Percentiles rank a stretch among this genome's conserved stretches.
phyloP scores from a whole-genome alignment of 2,888 invertebrate species.

The Agrotis puta region DNA sequence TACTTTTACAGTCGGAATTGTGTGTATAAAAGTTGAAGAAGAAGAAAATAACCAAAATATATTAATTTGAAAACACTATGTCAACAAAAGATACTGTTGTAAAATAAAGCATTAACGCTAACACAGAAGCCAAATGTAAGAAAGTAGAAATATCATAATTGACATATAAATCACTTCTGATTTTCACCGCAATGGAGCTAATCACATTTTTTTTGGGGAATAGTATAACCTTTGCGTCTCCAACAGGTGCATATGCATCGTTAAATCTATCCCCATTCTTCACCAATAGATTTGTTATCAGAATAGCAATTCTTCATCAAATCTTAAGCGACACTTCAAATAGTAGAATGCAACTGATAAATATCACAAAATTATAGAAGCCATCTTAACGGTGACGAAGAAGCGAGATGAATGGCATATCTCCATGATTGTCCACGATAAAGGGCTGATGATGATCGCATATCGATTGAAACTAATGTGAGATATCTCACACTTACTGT shows the following conservation, averaged over 20 bases:
- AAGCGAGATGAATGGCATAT: slow-evolving; percentile 33
- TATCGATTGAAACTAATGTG: slow-evolving; percentile 55
- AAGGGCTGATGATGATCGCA: slow-evolving; percentile 50
- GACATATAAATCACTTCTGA: too few species aligned
- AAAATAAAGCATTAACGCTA: too few species aligned
- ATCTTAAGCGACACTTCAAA: background rate
- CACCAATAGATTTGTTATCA: slow-evolving; percentile 12
- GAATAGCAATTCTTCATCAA: slow-evolving; percentile 17
- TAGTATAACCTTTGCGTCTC: too few species aligned
- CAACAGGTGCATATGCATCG: background rate
- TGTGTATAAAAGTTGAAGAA: too few species aligned
- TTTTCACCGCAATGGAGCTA: background rate
- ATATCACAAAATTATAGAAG: slow-evolving; percentile 51
- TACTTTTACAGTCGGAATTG: too few species aligned
- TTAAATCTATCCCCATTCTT: background rate
- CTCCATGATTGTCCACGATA: slow-evolving; percentile 44
- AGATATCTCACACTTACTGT: slow-evolving; percentile 41
- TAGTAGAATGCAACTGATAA: slow-evolving; percentile 36
- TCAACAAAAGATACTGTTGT: too few species aligned
- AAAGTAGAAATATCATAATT: too few species aligned
- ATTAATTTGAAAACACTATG: too few species aligned
- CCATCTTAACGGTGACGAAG: slow-evolving; percentile 19
- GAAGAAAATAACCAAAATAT: too few species aligned
- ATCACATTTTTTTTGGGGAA: background rate
- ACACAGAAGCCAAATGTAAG: too few species aligned